A percentile compares a stretch with the other conserved stretches of the same genome.
phyloP scores from a whole-genome alignment of 37 sponge, comb jelly and placozoan genomes.

The Halisarca cf. caerulea region DNA sequence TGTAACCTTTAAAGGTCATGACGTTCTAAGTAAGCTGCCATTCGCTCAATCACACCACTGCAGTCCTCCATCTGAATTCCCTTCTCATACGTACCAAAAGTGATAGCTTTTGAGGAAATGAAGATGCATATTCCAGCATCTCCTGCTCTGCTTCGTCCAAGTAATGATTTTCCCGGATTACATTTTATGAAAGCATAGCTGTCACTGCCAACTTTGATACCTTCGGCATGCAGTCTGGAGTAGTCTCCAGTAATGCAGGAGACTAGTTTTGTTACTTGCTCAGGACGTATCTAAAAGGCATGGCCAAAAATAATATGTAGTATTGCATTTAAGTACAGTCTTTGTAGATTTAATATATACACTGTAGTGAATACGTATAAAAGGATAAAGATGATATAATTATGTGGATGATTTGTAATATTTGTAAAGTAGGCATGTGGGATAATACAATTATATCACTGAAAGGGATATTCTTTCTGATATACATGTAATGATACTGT shows the following conservation, averaged over 20 bases:
- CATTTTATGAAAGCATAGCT: slow-evolving; percentile 47
- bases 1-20: slow-evolving; percentile 34
- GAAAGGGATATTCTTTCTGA: no score
- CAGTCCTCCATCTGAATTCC: slow-evolving; percentile 77
- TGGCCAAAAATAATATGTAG: neutral
- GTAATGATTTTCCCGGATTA: slow-evolving; percentile 41
- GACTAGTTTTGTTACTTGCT: slow-evolving; percentile 51
- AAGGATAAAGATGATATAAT: no score
- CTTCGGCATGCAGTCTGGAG: slow-evolving; percentile 18
- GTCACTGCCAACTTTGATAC: slow-evolving; percentile 57
- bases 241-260: slow-evolving; percentile 65
- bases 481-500: no score
- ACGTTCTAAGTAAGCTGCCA: slow-evolving; percentile 70
- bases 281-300: slow-evolving; percentile 45
- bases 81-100: slow-evolving; percentile 62
- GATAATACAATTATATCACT: no score
- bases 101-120: slow-evolving; percentile 51
- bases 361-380: no score
- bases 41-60: slow-evolving; percentile 64
- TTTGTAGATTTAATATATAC: no score
- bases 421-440: no score
- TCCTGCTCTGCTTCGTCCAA: slow-evolving; percentile 53
- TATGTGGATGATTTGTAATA: no score
- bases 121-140: slow-evolving; percentile 68
- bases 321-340: no score